phyloP scores from a whole-genome alignment of 1,140 invertebrate genomes.

The Pseudomyrmex concolor region DNA sequence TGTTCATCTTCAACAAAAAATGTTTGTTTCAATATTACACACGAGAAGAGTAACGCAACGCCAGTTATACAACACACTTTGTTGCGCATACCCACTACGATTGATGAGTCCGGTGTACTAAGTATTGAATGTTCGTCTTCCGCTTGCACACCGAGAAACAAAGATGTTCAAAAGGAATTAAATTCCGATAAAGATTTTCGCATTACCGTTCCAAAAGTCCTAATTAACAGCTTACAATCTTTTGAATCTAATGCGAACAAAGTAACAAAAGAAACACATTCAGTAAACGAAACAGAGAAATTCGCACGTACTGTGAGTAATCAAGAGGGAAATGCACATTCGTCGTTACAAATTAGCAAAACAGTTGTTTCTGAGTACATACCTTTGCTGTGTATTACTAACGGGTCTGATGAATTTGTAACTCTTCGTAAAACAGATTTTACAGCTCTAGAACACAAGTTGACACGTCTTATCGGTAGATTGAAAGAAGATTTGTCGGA shows the following conservation, averaged over 20 bases:
- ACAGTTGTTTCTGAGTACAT: no score
- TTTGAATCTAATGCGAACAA: no score
- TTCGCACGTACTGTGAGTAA: not conserved
- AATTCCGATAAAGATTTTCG: not conserved
- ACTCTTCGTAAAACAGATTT: slow-evolving; percentile 13
- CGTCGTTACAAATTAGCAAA: not conserved
- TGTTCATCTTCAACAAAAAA: not conserved
- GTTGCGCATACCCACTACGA: not conserved
- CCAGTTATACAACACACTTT: not conserved
- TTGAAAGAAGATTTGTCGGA: slow-evolving; percentile 8
- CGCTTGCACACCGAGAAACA: not conserved
- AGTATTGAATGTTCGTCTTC: not conserved
- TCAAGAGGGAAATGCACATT: not conserved
- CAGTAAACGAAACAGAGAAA: no score
- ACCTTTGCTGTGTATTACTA: not conserved
- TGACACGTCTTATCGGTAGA: not conserved
- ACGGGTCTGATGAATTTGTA: not conserved
- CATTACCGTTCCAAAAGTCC: no score
- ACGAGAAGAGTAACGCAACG: not conserved
- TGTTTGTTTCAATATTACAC: not conserved
- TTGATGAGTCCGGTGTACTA: not conserved
- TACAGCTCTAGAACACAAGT: not conserved
- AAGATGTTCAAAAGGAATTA: not conserved
- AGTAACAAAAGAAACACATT: not conserved
- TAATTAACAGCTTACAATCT: no score